Base-by-base conservation (phyloP, 37 sponge, comb jelly and placozoan genomes). In the Axinella damicornis region DNA sequence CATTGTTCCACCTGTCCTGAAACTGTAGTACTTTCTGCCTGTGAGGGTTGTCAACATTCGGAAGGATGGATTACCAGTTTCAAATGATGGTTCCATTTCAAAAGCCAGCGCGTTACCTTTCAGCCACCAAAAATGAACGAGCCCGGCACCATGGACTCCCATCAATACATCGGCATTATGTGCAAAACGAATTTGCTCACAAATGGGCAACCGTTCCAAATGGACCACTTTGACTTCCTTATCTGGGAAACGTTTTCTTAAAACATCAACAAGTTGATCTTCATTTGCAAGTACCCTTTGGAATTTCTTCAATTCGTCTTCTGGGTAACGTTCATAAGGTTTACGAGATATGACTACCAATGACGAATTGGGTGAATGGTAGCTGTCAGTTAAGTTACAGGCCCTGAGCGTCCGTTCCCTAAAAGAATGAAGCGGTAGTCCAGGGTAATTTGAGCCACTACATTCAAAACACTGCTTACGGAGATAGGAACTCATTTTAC, bases 51-150 rank as follows among this genome's bases (percentile, higher is more conserved):
- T 59, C 16, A 93, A 54, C 86, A 84, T 81, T 20, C 55, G 66
- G 53, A 93, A 93, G 2, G 86, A 76, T 17, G 93, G 93, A 60
- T 93, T 93, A 0, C 57, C 36, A 4, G 36, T 4, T 34, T 82
- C 72, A n/a, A 62, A 68, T 0, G 31, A 21, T 4, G 93, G 93
- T 12, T 73, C 86, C 64, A 93, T 73, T 59, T 93, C 93, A 71
- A 88, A 71, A 20, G 78, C 39, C 17, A 88, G 39, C 12, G 93
- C 82, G 36, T 76, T 25, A 37, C 85, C 82, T 17, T 60, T 46
- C 36, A 93, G 33, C 93, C 93, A 93, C 93, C 93, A 93, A 5
- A 81, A 60, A 59, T 93, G 93, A 0, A 93, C 86, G 15, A 93
- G 38, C 13, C 93, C 93, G 2, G 93, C 93, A 0, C 93, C 93